These are phyloP conservation scores for Rostratula benghalensis DNA, from an alignment of 2,113 vertebrate species.

Conservation along the genomic window DNA sequence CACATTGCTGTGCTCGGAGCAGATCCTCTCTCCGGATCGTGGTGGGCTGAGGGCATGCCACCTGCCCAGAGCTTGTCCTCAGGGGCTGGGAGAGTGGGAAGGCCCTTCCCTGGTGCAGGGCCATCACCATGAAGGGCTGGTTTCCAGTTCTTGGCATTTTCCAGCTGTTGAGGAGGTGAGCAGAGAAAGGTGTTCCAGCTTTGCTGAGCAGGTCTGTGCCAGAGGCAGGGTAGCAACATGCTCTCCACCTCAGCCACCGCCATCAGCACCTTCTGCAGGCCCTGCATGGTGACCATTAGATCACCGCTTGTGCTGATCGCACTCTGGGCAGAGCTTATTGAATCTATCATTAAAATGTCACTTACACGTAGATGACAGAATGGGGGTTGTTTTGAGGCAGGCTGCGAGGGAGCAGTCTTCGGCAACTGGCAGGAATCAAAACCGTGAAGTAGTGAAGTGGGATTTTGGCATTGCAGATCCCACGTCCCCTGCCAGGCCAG, in stretches of 20 bases:
- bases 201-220: neutral
- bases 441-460: neutral
- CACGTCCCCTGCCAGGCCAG: neutral
- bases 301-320: neutral
- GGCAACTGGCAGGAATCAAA: neutral
- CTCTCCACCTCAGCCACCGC: neutral
- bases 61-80: neutral
- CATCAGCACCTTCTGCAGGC: neutral
- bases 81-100: neutral
- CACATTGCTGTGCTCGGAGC: neutral
- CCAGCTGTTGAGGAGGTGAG: neutral
- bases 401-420: neutral
- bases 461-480: neutral
- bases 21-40: neutral
- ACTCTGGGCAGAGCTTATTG: neutral
- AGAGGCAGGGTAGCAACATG: neutral
- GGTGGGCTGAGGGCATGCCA: neutral
- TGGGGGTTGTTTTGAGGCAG: neutral
- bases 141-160: neutral
- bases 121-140: neutral
- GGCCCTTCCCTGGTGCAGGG: neutral
- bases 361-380: neutral
- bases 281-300: neutral
- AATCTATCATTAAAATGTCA: neutral
- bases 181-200: neutral